Percentiles rank a stretch among this genome's conserved stretches.
phyloP scores from a whole-genome alignment of 2,113 vertebrate genomes.

The Poicephalus gulielmi region DNA sequence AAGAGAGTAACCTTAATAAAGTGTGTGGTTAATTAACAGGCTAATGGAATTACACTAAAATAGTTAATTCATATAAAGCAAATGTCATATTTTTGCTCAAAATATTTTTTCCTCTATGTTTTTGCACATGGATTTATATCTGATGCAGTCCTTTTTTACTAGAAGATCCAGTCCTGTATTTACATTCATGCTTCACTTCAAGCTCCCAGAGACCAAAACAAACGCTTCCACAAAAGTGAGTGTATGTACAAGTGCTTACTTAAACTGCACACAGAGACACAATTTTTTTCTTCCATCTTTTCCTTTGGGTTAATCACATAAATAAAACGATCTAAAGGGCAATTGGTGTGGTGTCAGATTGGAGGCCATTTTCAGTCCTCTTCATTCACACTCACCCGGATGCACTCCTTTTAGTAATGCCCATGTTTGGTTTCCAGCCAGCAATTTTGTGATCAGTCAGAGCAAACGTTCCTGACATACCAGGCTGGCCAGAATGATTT shows the following conservation, averaged over 20 bases:
- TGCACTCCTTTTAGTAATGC: neutral
- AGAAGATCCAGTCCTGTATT: neutral
- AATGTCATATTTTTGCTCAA: neutral
- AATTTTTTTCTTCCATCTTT: neutral
- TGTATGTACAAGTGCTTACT: neutral
- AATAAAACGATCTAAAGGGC: neutral
- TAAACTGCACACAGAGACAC: accelerated
- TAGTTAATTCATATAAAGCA: neutral
- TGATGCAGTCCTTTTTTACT: neutral
- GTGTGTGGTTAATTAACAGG: conserved; percentile 11
- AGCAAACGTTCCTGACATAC: neutral
- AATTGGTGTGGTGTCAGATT: neutral
- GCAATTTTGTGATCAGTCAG: neutral
- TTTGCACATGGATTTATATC: neutral
- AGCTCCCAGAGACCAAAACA: neutral
- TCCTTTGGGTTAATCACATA: neutral
- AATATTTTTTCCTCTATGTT: neutral
- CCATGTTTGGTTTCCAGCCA: neutral
- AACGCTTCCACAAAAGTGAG: neutral
- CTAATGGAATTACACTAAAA: neutral
- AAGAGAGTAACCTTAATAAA: conserved; percentile 33
- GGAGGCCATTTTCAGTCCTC: neutral
- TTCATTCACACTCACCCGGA: neutral
- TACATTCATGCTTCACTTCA: neutral
- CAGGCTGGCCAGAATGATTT: neutral